Evolutionary conservation across 2,113 vertebrate genomes (phyloP), one percentile per base, ranked within the genome.

Genomic region (Telmatochromis sp.): DNA sequence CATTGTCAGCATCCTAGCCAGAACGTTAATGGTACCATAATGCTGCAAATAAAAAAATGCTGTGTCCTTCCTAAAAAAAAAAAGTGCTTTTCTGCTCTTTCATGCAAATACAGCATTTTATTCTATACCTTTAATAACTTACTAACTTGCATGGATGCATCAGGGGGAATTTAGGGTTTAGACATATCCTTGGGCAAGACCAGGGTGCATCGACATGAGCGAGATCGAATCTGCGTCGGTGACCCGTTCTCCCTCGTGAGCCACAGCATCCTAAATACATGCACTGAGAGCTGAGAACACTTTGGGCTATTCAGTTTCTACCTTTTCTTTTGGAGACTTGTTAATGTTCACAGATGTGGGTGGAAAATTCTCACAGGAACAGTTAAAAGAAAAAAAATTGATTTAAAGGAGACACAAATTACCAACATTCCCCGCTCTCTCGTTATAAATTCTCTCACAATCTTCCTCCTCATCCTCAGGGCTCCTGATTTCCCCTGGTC

Each of bases 361-460:
- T 68, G 79, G n/a, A 82, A 85, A 42, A 23, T 55, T 89, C 86
- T 88, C 55, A 42, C 28, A 83, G 53, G 75, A 86, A 23, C 55
- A 88, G 73, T 51, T 80, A 57, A 65, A 78, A 78, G 23, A 78
- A n/a, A 49, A 75, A 85, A 70, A 73, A 33, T 83, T 45, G 60
- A 87, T 86, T 90, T 57, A 70, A 58, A 70, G 81, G 21, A 85
- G 80, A 88, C 15, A 73, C 21, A 86, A 81, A 80, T 87, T 60
- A 83, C 84, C 68, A 81, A 83, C 78, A 65, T 87, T 92, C 92
- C 92, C 80, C 5, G 1, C 40, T 85, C 63, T 82, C 87, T 91
- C 42, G 15, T 91, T 92, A 92, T 82, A 87, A 85, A 87, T 86
- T 85, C 83, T 92, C 86, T 90, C 86, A 60, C 82, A 85, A 17